Conservation (phyloP, 2,113 vertebrate species). For the Megaleporinus macrocephalus region DNA sequence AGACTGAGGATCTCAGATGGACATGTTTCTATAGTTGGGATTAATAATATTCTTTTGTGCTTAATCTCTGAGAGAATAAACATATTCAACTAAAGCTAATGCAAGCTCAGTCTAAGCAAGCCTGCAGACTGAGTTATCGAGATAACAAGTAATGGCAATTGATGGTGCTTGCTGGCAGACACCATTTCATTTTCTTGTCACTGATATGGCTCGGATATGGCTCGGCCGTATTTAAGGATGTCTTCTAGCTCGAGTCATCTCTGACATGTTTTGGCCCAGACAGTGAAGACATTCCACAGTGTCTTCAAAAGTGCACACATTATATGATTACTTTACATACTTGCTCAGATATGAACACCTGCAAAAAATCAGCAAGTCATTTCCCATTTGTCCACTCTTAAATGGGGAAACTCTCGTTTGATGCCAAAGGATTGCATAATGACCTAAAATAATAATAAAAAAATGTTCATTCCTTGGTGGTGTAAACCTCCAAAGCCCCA, state of each 20-base stretch:
- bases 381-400: neutral
- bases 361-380: constrained; percentile 1
- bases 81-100: neutral
- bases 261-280: neutral
- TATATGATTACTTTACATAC: neutral
- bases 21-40: neutral
- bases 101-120: too few relatives aligned
- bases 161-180: neutral
- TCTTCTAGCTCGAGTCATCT: neutral
- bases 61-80: too few relatives aligned
- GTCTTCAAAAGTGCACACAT: constrained; percentile 2
- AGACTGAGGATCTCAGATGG: too few relatives aligned
- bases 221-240: neutral
- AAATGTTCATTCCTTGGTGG: neutral
- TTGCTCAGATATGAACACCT: neutral
- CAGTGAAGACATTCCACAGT: neutral
- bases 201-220: neutral
- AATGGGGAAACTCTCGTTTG: neutral
- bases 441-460: neutral
- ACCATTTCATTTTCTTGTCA: neutral
- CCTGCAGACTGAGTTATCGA: neutral
- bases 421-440: constrained; percentile 1
- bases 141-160: neutral
- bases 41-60: neutral
- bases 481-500: neutral